Evolutionary conservation across 2,113 vertebrate species (phyloP), one percentile per base, ranked within the genome.

Genomic region (Centropristis striata): DNA sequence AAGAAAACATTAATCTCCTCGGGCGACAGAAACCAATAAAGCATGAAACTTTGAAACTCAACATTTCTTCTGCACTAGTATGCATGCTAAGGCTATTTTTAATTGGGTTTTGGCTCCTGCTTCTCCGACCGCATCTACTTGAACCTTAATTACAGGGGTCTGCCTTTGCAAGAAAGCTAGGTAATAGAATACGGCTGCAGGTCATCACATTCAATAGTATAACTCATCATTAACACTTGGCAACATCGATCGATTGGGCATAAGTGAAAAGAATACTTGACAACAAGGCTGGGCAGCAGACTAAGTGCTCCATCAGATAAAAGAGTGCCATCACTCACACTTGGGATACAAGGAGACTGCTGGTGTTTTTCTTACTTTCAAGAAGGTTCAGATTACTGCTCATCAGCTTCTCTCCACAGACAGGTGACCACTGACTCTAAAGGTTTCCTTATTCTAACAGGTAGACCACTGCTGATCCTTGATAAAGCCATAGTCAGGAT

Each of bases 141-240:
- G 60, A 86, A 87, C 67, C 72, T 76, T 85, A 86, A 90, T 89
- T 87, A 90, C 60, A 69, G 47, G 51, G 66, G 72, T 78, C 74
- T 68, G 80, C 61, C 71, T 59, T 50, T 21, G 68, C 65, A 74
- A 81, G 84, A 67, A 70, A 75, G 65, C 73, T 57, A 47, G 66
- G 85, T 81, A 86, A 90, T 73, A 77, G 72, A 87, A 88, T 89
- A 85, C 49, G 50, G 84, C 80, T 44, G 16, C 69, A 72, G 88
- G 89, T 92, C 91, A 91, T 91, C 86, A 59, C 84, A 88, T 90
- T 92, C 90, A 90, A 91, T 86, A 88, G 73, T 75, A 86, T 92
- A 89, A 93, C 89, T 93, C 90, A 94, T 92, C 85, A 91, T 93
- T 92, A 94, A 89, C 91, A 87, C 88, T 70, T 57, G 78, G 81